Conservation (phyloP, 2,888 invertebrate species). For the Callinectes sapidus region DNA sequence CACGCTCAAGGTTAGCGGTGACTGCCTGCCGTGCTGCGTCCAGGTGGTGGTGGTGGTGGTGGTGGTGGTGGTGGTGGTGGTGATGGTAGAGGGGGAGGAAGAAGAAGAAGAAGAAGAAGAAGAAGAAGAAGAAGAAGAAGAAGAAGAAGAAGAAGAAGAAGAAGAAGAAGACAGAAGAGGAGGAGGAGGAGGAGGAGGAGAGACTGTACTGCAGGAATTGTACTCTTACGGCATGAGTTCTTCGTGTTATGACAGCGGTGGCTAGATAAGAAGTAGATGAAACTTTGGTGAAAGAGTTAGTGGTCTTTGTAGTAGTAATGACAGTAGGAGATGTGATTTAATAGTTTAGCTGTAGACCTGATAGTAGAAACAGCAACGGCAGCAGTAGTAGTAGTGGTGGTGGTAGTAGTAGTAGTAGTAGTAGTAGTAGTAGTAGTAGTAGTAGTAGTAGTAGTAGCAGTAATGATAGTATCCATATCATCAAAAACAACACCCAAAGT, state of each 20-base stretch:
- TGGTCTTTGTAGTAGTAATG: background rate
- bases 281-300: background rate
- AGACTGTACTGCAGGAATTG: background rate
- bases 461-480: background rate
- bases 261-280: background rate
- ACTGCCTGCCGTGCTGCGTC: background rate
- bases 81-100: background rate
- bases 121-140: too few species aligned
- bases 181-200: background rate
- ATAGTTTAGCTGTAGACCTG: background rate
- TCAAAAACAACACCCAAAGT: background rate
- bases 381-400: background rate
- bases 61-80: background rate
- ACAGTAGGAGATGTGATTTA: too few species aligned
- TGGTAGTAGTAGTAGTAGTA: background rate
- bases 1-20: conserved; percentile 6
- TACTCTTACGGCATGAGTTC: background rate
- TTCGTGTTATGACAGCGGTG: background rate
- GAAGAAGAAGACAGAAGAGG: too few species aligned
- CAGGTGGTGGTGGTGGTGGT: background rate
- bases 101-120: too few species aligned
- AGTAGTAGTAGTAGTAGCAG: background rate
- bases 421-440: too few species aligned
- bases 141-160: too few species aligned
- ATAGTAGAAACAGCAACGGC: background rate